Evolutionary conservation across 2,888 invertebrate genomes (phyloP).

Genomic region (Andrena marginata): DNA sequence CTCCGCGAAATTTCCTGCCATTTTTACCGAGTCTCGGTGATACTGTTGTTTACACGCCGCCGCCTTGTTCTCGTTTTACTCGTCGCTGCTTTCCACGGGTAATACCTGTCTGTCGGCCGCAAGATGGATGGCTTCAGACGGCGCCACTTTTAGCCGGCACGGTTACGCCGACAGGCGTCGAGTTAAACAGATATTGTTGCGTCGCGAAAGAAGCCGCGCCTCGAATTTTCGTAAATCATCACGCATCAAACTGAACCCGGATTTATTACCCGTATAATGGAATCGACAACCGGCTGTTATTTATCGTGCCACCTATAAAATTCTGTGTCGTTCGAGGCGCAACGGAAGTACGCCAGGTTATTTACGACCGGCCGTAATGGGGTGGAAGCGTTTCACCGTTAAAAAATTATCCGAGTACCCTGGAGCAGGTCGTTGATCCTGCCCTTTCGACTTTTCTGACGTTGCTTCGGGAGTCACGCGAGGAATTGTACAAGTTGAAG

Average conservation of each 20-base stretch:
- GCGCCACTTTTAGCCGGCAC: conserved; percentile 13
- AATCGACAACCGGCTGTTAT: conserved; percentile 53
- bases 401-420: conserved; percentile 46
- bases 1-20: not conserved
- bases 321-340: conserved; percentile 40
- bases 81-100: conserved; percentile 6
- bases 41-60: conserved; percentile 4
- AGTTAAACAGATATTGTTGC: conserved; percentile 32
- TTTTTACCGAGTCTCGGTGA: not conserved
- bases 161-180: conserved; percentile 3
- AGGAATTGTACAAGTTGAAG: not conserved
- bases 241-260: conserved; percentile 11
- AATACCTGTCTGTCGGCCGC: conserved; percentile 51
- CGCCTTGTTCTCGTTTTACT: not conserved
- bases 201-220: not conserved
- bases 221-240: conserved; percentile 50
- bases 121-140: conserved; percentile 53
- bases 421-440: not conserved
- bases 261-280: conserved; percentile 51
- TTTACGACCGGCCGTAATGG: conserved; percentile 47
- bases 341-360: conserved; percentile 25
- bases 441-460: conserved; percentile 26
- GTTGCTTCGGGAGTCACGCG: conserved; percentile 13
- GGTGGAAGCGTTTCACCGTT: conserved; percentile 24
- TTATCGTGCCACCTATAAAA: conserved; percentile 53